Conservation (phyloP, 2,113 vertebrate genomes). For the Indicator indicator region DNA sequence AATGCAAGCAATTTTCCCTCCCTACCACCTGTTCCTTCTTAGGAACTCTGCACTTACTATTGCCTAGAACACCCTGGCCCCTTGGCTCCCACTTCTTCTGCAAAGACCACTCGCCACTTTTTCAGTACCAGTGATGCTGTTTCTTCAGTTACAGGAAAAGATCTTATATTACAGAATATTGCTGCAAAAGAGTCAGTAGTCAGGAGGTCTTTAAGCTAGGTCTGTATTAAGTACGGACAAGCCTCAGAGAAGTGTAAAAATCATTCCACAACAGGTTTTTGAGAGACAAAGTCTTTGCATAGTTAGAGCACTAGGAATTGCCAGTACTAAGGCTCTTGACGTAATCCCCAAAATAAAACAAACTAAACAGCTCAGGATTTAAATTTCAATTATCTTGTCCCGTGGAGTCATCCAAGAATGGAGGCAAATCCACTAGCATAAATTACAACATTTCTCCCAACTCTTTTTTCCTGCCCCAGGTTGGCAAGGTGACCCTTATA, state of each 20-base stretch:
- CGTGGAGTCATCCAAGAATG: not conserved
- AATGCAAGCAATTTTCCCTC: not conserved
- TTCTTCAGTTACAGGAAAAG: not conserved
- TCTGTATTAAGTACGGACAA: not conserved
- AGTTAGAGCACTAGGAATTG: not conserved
- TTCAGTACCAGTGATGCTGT: not conserved
- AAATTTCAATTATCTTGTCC: constrained; percentile 9
- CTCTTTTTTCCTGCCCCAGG: not conserved
- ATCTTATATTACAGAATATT: not conserved
- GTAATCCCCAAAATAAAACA: not conserved
- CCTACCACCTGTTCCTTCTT: not conserved
- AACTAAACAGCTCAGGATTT: not conserved
- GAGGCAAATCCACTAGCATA: not conserved
- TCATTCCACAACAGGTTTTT: not conserved
- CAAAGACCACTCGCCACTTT: not conserved
- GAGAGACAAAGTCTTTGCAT: not conserved
- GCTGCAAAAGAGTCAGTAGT: not conserved
- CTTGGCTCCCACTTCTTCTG: not conserved
- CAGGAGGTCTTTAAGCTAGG: not conserved
- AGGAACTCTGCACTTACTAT: not conserved
- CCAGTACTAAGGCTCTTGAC: not conserved
- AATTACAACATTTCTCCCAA: not conserved
- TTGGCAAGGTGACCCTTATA: not conserved
- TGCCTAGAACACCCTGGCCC: not conserved
- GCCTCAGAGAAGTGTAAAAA: not conserved